Conservation (phyloP, 2,888 invertebrate genomes). For the Timema podura region DNA sequence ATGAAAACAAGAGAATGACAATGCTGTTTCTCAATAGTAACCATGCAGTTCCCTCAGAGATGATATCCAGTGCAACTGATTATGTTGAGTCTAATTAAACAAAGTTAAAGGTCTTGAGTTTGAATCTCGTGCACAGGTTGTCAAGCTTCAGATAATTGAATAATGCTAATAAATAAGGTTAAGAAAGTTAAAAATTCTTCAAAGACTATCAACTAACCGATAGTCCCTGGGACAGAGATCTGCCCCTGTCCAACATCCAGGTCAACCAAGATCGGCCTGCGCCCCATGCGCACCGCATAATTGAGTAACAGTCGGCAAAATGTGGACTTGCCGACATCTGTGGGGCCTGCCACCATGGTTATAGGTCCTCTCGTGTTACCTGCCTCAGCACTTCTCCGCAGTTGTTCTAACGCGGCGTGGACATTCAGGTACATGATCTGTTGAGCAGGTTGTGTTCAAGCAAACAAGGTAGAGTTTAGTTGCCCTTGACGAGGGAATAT, state of each 20-base stretch:
- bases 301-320: slow-evolving; percentile 83
- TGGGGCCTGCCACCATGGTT: slow-evolving; percentile 88
- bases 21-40: too few relatives aligned
- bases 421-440: slow-evolving; percentile 86
- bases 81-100: too few relatives aligned
- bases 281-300: slow-evolving; percentile 87
- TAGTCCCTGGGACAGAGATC: slow-evolving; percentile 87
- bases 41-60: too few relatives aligned
- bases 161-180: too few relatives aligned
- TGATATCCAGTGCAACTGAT: too few relatives aligned
- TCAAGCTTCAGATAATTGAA: too few relatives aligned
- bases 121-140: too few relatives aligned
- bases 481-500: too few relatives aligned
- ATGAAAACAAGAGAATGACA: too few relatives aligned
- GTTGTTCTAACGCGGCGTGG: slow-evolving; percentile 89
- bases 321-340: slow-evolving; percentile 95
- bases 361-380: slow-evolving; percentile 72
- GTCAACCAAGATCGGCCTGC: slow-evolving; percentile 89
- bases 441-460: background rate
- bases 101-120: too few relatives aligned
- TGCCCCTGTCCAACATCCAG: slow-evolving; percentile 94
- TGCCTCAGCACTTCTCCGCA: slow-evolving; percentile 77
- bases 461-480: too few relatives aligned
- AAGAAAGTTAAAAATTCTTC: too few relatives aligned
- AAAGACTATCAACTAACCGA: slow-evolving; percentile 53